Evolutionary conservation across 1,140 invertebrate species (phyloP).

Genomic region (Lepidotrigona ventralis): DNA sequence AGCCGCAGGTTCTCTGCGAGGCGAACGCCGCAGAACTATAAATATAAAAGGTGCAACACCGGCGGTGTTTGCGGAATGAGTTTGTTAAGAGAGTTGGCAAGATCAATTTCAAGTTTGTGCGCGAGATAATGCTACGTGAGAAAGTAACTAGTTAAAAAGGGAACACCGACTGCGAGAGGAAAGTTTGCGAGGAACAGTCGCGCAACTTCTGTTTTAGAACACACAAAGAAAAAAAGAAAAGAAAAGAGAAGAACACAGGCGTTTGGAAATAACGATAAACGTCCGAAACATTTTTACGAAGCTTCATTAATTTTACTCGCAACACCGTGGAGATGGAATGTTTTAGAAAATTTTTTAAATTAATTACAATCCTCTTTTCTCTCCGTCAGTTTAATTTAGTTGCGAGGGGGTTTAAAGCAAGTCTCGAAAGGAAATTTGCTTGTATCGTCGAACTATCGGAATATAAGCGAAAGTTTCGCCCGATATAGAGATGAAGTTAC

Average conservation of each 20-base stretch:
- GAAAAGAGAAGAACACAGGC: too few relatives aligned
- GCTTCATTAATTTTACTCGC: too few relatives aligned
- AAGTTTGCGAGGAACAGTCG: neutral
- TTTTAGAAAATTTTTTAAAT: neutral
- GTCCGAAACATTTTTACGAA: too few relatives aligned
- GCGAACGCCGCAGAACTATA: neutral
- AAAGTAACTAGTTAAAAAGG: neutral
- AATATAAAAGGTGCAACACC: neutral
- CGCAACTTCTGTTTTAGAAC: neutral
- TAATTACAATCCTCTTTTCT: neutral
- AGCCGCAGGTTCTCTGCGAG: neutral
- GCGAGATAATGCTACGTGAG: neutral
- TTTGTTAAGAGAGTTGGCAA: neutral
- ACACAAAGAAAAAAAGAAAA: too few relatives aligned
- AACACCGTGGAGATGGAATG: too few relatives aligned
- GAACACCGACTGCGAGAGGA: neutral
- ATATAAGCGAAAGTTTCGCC: neutral
- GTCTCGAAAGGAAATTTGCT: neutral
- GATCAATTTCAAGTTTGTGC: neutral
- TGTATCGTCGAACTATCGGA: neutral
- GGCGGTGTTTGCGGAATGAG: neutral
- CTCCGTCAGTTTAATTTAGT: neutral
- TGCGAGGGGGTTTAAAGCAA: neutral
- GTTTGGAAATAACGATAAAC: too few relatives aligned
- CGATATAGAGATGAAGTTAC: neutral